Conservation (phyloP, 2,888 invertebrate genomes). For the Linnaemya tessellans region DNA sequence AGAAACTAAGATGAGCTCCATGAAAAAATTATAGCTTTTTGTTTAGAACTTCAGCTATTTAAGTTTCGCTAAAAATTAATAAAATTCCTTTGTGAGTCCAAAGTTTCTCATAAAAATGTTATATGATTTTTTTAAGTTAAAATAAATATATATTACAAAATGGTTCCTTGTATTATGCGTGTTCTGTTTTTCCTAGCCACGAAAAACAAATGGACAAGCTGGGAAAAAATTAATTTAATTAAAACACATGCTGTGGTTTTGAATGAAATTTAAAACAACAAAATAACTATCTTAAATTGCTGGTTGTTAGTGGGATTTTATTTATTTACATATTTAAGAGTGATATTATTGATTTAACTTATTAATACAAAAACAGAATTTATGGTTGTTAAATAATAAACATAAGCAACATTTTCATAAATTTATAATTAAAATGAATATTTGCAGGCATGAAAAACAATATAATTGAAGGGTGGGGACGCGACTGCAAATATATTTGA, state of each 20-base stretch:
- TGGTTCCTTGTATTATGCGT: background rate
- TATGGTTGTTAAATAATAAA: slow-evolving; percentile 7
- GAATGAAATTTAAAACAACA: slow-evolving; percentile 32
- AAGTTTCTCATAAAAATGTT: no score
- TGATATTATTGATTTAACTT: slow-evolving; percentile 40
- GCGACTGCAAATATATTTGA: background rate
- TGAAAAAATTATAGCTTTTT: no score
- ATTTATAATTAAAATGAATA: slow-evolving; percentile 34
- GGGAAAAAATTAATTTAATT: background rate
- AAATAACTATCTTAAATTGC: background rate
- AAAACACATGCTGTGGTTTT: slow-evolving; percentile 57
- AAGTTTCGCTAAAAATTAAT: no score
- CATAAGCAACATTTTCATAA: background rate
- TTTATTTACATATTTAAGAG: slow-evolving; percentile 2
- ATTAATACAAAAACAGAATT: slow-evolving; percentile 13
- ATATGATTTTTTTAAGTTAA: background rate
- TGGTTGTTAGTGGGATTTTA: slow-evolving; percentile 7
- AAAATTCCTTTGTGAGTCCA: no score
- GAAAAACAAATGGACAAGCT: background rate
- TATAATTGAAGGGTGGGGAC: no score
- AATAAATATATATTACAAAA: slow-evolving; percentile 13
- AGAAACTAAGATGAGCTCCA: no score
- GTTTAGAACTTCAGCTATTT: no score
- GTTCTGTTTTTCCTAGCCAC: background rate
- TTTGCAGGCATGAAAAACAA: background rate